Conservation (phyloP, 37 sponge, comb jelly and placozoan species). For the Ephydatia muelleri region DNA sequence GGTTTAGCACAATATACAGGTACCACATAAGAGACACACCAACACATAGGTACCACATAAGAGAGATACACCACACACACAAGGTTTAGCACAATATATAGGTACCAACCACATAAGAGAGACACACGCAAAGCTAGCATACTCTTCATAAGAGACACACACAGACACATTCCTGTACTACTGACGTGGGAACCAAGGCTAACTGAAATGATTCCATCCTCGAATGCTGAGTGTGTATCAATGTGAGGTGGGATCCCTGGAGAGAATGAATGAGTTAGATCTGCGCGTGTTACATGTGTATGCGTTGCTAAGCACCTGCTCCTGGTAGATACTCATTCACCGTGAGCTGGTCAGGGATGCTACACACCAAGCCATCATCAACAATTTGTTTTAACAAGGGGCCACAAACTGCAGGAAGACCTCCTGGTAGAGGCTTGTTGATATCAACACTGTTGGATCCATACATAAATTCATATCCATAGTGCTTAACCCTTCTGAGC, state of each 20-base stretch:
- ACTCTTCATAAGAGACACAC: too few species aligned
- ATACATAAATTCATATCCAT: slow-evolving; percentile 90
- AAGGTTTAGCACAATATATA: too few species aligned
- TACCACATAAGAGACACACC: too few species aligned
- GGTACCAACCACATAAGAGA: too few species aligned
- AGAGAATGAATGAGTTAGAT: too few species aligned
- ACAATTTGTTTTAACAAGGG: slow-evolving; percentile 48
- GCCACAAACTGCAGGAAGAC: slow-evolving; percentile 56
- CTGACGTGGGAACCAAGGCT: slow-evolving; percentile 83
- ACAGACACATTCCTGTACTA: background rate
- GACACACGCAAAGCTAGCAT: too few species aligned
- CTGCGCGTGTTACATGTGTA: too few species aligned
- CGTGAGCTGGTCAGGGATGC: slow-evolving; percentile 83
- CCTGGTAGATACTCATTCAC: slow-evolving; percentile 91
- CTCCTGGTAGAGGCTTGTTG: slow-evolving; percentile 58
- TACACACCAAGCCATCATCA: slow-evolving; percentile 8
- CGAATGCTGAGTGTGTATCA: slow-evolving; percentile 90
- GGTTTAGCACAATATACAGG: too few species aligned
- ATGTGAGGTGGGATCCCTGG: slow-evolving; percentile 92
- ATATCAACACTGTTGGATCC: slow-evolving; percentile 76
- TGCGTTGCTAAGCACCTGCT: slow-evolving; percentile 68
- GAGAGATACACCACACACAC: too few species aligned
- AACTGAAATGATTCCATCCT: slow-evolving; percentile 78
- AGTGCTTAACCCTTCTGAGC: slow-evolving; percentile 75
- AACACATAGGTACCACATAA: too few species aligned